A percentile compares a stretch with the other conserved stretches of the same genome.
Conservation (phyloP, 92 coral and sea anemone species). For the Virgularia gustaviana region DNA sequence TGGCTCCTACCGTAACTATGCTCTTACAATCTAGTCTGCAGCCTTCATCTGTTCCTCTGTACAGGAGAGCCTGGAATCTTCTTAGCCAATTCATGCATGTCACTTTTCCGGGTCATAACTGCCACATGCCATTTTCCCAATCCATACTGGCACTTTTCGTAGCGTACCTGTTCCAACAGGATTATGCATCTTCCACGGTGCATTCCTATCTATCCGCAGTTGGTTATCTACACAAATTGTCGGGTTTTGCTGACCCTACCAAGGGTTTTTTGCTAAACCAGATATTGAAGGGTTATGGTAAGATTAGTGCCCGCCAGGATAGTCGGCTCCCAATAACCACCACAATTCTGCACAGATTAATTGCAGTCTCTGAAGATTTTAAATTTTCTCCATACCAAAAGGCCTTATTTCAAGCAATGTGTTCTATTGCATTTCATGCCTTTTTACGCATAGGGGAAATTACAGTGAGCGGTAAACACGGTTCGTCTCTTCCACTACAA, state of each 20-base stretch:
- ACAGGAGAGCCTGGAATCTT: slow-evolving; percentile 54
- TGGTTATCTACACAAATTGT: slow-evolving; percentile 45
- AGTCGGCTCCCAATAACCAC: too few species aligned
- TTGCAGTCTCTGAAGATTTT: too few species aligned
- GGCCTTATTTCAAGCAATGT: too few species aligned
- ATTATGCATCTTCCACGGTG: slow-evolving; percentile 53
- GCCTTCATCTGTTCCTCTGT: not conserved
- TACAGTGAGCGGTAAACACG: too few species aligned
- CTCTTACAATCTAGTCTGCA: too few species aligned
- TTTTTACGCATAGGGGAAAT: too few species aligned
- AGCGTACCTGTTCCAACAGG: slow-evolving; percentile 38
- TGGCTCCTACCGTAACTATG: too few species aligned
- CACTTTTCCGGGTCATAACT: not conserved
- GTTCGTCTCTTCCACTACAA: too few species aligned
- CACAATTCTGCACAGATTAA: too few species aligned
- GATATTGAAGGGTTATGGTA: slow-evolving; percentile 44
- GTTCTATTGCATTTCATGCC: too few species aligned
- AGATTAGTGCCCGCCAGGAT: slow-evolving; percentile 44
- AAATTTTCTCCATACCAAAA: too few species aligned
- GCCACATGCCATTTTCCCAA: slow-evolving; percentile 42
- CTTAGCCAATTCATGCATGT: slow-evolving; percentile 10
- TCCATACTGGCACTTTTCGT: slow-evolving; percentile 43
- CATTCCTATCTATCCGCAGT: slow-evolving; percentile 40
- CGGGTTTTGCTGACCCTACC: slow-evolving; percentile 40
- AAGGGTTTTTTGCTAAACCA: slow-evolving; percentile 33